Evolutionary conservation across 2,797 vertebrate species (phyloP), one percentile per base, ranked within the genome.

Genomic region (Streptopelia turtur): DNA sequence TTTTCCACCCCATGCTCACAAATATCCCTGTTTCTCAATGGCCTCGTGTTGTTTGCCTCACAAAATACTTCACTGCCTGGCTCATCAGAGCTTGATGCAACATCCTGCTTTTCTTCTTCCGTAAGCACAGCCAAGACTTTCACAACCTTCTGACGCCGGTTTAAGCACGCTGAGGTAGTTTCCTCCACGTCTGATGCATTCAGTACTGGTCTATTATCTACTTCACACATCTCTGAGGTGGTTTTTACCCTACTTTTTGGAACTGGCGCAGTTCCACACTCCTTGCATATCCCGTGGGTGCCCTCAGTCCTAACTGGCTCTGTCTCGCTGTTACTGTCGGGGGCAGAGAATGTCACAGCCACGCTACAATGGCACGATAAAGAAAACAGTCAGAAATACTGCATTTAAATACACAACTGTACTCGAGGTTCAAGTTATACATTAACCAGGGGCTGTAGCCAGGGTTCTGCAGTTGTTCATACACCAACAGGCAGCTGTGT

Each of bases 341-440:
- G 95, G 83, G 97, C 93, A 89, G 97, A 90, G 86, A 97, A 91
- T 74, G 90, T 68, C 92, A 96, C 39, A 86, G 69, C 95, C 95
- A 78, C n/a, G 94, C 97, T 98, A 95, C 25, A 94, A 95, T 1
- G 23, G 94, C 72, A 92, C 12, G 11, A 97, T n/a, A 96, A 97
- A 94, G 94, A 96, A 78, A 18, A 12, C 10, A 63, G 52, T 93
- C 96, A 97, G 69, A 83, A 79, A 90, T 13, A 53, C 49, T 68
- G 68, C 50, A 93, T 68, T 88, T 41, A 69, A 83, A 80, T 10
- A 55, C 21, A 10, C 16, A 79, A 61, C 41, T 49, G 35, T 49
- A 80, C 50, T 68, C 72, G 33, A 27, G 16, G 45, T 89, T 65
- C 74, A 74, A 92, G 50, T 56, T 82, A 60, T 12, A 55, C 49